Percentiles rank a stretch among this genome's conserved stretches.
phyloP scores from a whole-genome alignment of 1,140 invertebrate genomes.

The Wiebesia pumilae region DNA sequence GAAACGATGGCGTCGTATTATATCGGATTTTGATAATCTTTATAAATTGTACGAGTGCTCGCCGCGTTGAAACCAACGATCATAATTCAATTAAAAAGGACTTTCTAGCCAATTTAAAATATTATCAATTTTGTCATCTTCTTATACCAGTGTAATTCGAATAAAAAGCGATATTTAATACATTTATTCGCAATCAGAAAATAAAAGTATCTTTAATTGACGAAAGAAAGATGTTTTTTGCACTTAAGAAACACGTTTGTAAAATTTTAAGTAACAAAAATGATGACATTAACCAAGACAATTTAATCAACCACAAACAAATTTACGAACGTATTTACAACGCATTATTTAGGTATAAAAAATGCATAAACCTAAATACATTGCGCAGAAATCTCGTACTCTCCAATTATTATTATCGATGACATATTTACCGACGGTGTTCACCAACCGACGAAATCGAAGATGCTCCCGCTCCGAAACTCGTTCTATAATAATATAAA shows the following conservation, averaged over 20 bases:
- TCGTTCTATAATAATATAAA: constrained; percentile 40
- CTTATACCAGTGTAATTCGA: background rate
- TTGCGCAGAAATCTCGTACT: background rate
- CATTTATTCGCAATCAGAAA: background rate
- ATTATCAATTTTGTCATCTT: constrained; percentile 16
- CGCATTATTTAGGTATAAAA: constrained; percentile 28
- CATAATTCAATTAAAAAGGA: constrained; percentile 1
- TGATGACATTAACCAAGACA: constrained; percentile 41
- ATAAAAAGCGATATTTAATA: constrained; percentile 36
- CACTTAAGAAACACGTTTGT: constrained; percentile 15
- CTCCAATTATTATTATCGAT: constrained; percentile 26
- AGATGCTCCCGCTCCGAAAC: background rate
- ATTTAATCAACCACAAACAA: constrained; percentile 26
- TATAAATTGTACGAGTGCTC: background rate
- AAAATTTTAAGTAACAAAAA: constrained; percentile 34
- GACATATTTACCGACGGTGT: constrained; percentile 28
- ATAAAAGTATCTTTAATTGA: constrained; percentile 28
- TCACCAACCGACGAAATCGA: background rate
- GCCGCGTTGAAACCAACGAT: background rate
- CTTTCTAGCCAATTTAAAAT: constrained; percentile 15
- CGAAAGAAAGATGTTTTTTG: background rate
- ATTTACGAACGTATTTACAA: constrained; percentile 43
- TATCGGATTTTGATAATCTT: constrained; percentile 9
- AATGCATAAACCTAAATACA: constrained; percentile 33
- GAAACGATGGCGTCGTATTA: background rate